A percentile compares a stretch with the other conserved stretches of the same genome.
These are phyloP conservation scores for Jaculus jaculus DNA, from an alignment of 2,113 vertebrate genomes.

Conservation along the genomic window DNA sequence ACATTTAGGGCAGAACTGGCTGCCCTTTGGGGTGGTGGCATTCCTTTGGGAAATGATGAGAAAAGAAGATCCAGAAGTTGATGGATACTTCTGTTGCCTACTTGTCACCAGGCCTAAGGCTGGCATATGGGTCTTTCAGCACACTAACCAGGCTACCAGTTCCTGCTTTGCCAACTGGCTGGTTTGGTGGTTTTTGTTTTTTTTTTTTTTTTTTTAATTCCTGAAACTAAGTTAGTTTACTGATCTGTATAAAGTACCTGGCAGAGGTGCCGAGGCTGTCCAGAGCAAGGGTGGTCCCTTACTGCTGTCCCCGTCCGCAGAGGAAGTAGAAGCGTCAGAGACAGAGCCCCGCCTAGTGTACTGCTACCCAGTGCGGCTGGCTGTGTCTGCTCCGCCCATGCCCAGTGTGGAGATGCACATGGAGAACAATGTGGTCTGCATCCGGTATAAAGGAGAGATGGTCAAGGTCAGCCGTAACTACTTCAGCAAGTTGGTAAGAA, in stretches of 20 bases:
- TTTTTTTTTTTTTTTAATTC: neutral
- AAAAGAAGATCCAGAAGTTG: neutral
- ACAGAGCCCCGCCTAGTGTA: slow-evolving; percentile 92
- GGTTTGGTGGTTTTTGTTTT: neutral
- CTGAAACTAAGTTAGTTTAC: neutral
- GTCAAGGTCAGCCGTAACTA: slow-evolving; percentile 96
- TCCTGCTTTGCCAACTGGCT: neutral
- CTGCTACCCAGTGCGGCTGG: slow-evolving; percentile 93
- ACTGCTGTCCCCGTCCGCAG: slow-evolving; percentile 64
- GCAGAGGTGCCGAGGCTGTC: neutral
- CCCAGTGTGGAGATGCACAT: slow-evolving; percentile 95
- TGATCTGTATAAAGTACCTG: neutral
- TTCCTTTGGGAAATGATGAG: neutral
- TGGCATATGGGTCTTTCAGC: rapidly evolving
- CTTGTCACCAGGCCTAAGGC: neutral
- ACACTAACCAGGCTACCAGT: neutral
- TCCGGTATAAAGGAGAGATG: slow-evolving; percentile 97
- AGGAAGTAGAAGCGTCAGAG: slow-evolving; percentile 84
- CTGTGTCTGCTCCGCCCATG: slow-evolving; percentile 87
- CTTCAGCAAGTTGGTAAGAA: slow-evolving; percentile 96
- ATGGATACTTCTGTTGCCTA: neutral
- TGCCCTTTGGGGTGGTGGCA: neutral
- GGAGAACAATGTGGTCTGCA: slow-evolving; percentile 94
- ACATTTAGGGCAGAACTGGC: neutral
- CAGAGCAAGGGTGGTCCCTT: neutral